phyloP scores from a whole-genome alignment of 2,888 invertebrate species.

The Gymnocheta viridis region DNA sequence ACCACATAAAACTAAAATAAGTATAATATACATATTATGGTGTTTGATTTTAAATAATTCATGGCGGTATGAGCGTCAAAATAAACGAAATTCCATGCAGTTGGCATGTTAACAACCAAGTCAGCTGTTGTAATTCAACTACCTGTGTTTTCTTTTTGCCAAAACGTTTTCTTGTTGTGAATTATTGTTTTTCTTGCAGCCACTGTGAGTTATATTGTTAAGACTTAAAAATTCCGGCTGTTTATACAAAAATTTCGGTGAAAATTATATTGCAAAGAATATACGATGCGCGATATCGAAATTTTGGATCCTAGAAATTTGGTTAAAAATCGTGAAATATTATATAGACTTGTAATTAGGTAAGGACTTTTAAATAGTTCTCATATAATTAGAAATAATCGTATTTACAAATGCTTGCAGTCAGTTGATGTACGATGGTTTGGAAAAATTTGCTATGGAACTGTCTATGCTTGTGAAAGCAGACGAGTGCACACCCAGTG shows the following conservation, averaged over 20 bases:
- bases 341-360: constrained; percentile 97
- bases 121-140: too few relatives aligned
- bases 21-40: too few relatives aligned
- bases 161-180: too few relatives aligned
- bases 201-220: background rate
- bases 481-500: constrained; percentile 98
- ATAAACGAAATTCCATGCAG: too few relatives aligned
- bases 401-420: constrained; percentile 83
- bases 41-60: too few relatives aligned
- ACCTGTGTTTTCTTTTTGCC: too few relatives aligned
- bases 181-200: too few relatives aligned
- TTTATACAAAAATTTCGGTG: background rate
- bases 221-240: background rate
- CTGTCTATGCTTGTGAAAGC: constrained; percentile 93
- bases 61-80: too few relatives aligned
- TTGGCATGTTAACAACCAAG: too few relatives aligned
- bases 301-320: constrained; percentile 88
- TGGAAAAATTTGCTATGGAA: constrained; percentile 94
- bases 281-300: constrained; percentile 80
- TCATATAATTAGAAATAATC: too few relatives aligned
- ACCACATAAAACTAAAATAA: too few relatives aligned
- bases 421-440: constrained; percentile 98
- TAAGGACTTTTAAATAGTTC: constrained; percentile 78
- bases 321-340: constrained; percentile 92
- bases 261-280: background rate